A percentile compares a stretch with the other conserved stretches of the same genome.
Conservation (phyloP, 2,113 vertebrate species). For the Phoenicopterus ruber region DNA sequence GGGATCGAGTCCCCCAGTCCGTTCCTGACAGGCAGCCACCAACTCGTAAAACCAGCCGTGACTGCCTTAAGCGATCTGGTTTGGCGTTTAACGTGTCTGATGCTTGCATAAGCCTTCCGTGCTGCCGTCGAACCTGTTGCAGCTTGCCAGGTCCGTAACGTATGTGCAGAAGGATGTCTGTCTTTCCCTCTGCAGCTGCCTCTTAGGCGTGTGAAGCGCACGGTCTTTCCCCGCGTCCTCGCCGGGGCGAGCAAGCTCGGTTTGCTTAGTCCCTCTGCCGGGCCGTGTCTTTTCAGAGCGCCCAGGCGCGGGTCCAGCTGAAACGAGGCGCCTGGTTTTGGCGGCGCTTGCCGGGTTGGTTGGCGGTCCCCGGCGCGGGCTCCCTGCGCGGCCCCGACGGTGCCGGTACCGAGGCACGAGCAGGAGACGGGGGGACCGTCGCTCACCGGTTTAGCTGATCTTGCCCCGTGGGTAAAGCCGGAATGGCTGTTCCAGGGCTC, state of each 20-base stretch:
- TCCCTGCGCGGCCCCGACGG: fast-evolving
- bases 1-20: fast-evolving
- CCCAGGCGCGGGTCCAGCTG: not conserved
- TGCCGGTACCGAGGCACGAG: not conserved
- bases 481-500: not conserved
- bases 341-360: not conserved
- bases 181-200: not conserved
- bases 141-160: not conserved
- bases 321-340: fast-evolving
- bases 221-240: fast-evolving
- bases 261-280: not conserved
- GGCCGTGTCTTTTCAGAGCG: not conserved
- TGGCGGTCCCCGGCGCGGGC: fast-evolving
- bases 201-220: fast-evolving
- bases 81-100: not conserved
- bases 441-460: fast-evolving
- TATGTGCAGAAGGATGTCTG: fast-evolving
- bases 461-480: no score
- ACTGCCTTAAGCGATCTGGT: fast-evolving
- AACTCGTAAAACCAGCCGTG: fast-evolving
- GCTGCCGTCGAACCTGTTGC: not conserved
- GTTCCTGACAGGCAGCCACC: not conserved
- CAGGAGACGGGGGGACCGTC: fast-evolving
- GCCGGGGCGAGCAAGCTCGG: not conserved
- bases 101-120: fast-evolving